Base-by-base conservation (phyloP, 2,113 vertebrate genomes). In the Myrmophylax atrothorax region DNA sequence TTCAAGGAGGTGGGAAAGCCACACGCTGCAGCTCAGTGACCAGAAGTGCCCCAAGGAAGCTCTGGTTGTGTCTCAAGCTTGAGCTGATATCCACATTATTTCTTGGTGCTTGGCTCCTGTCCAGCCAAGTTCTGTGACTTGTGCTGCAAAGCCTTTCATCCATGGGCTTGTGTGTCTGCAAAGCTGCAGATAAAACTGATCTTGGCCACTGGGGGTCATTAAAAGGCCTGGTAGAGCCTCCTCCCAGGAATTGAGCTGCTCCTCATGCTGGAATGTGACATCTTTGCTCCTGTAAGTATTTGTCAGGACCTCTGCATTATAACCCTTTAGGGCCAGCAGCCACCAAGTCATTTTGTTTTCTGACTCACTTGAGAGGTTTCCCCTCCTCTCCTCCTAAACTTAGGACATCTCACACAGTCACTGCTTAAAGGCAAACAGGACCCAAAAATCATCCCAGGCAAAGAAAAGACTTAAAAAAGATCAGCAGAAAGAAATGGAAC, bases 171-270 rank as follows among this genome's bases (percentile, higher is more conserved):
- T n/a, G 46, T 7, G 40, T 23, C 70, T 87, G 89, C 72, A 84
- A 66, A 73, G 91, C 87, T 78, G 59, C 8, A 2, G 87, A 96
- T 73, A 88, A 91, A 96, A 83, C 95, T 94, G 93, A 87, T 93
- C 81, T 93, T 0, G 50, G 94, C 96, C 95, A 96, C 95, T 94
- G 91, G 96, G 93, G 93, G 95, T 96, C 95, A 96, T 97, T 96
- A 85, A 94, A 96, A 97, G 93, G 89, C 93, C 93, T 96, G 58
- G 38, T 38, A 94, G 91, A 95, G 84, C 46, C 84, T 96, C 84
- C 89, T 95, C 87, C 78, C 70, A 63, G 70, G 52, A 84, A 63
- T 0, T 2, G 38, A 92, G 75, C 37, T 49, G 2, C 62, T 79
- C 55, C 78, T 85, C 33, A 7, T 7, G 26, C 70, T 79, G 40